phyloP scores from a whole-genome alignment of 2,888 invertebrate species.

The Aspidiotus rigidus region DNA sequence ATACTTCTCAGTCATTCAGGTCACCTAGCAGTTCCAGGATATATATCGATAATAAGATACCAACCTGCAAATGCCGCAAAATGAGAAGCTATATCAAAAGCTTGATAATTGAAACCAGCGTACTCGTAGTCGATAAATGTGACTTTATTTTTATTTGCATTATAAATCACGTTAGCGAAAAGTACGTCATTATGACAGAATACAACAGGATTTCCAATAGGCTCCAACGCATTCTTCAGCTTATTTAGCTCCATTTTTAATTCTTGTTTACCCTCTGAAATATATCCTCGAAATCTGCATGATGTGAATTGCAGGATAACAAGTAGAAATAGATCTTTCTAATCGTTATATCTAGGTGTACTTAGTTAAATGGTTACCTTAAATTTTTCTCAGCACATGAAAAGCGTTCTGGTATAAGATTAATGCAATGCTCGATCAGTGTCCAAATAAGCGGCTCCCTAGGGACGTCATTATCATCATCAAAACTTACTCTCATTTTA shows the following conservation, averaged over 20 bases:
- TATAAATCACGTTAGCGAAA: slow-evolving; percentile 82
- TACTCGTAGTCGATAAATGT: slow-evolving; percentile 98
- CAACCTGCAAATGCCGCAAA: slow-evolving; percentile 91
- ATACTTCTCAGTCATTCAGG: not conserved
- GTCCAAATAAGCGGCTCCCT: slow-evolving; percentile 61
- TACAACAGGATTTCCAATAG: slow-evolving; percentile 66
- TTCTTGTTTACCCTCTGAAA: slow-evolving; percentile 49
- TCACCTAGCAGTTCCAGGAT: not conserved
- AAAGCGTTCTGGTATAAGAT: slow-evolving; percentile 63
- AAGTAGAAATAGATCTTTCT: not conserved
- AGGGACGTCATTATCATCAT: slow-evolving; percentile 39
- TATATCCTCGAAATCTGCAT: slow-evolving; percentile 38
- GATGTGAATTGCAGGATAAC: not conserved
- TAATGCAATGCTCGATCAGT: slow-evolving; percentile 63
- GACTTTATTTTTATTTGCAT: slow-evolving; percentile 51
- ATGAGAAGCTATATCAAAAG: slow-evolving; percentile 95
- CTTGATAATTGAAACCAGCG: slow-evolving; percentile 85
- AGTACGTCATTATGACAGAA: slow-evolving; percentile 97
- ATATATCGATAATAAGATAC: slow-evolving; percentile 41
- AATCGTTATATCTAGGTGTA: not conserved
- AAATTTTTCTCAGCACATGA: slow-evolving; percentile 57
- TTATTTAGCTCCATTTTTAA: slow-evolving; percentile 60
- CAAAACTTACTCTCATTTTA: slow-evolving; percentile 46
- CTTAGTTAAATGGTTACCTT: slow-evolving; percentile 47
- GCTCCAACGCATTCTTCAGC: slow-evolving; percentile 55